A percentile compares a stretch with the other conserved stretches of the same genome.
These are phyloP conservation scores for Asarcornis scutulata DNA, from an alignment of 2,113 vertebrate genomes.

Conservation along the genomic window DNA sequence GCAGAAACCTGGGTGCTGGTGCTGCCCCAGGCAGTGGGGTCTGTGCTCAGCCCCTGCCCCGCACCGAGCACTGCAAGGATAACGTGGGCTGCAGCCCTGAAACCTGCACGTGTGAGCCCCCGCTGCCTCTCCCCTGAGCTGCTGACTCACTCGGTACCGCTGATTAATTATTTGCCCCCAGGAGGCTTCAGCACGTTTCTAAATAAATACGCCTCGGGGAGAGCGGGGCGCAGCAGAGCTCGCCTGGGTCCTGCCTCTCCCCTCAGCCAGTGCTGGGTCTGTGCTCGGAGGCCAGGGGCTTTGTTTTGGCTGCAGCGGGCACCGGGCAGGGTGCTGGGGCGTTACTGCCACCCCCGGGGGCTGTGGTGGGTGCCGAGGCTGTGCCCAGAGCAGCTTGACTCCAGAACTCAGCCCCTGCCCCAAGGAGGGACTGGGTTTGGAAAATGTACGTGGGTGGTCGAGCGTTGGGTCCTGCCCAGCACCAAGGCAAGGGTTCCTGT, in stretches of 20 bases:
- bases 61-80: neutral
- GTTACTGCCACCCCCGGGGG: too few species aligned
- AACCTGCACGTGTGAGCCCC: neutral
- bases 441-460: neutral
- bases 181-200: neutral
- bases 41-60: neutral
- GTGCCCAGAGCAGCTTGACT: neutral
- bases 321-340: too few species aligned
- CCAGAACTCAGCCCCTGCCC: neutral
- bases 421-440: neutral
- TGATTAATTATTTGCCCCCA: neutral
- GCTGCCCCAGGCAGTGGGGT: neutral
- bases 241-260: neutral
- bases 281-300: too few species aligned
- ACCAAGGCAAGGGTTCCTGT: too few species aligned
- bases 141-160: neutral
- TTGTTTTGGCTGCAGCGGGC: too few species aligned
- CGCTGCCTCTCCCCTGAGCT: neutral
- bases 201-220: neutral
- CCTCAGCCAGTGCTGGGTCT: too few species aligned
- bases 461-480: neutral
- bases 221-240: neutral
- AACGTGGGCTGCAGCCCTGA: neutral
- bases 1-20: neutral
- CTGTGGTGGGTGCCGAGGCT: too few species aligned